Percentiles rank a stretch among this genome's conserved stretches.
Evolutionary conservation across 2,888 invertebrate genomes (phyloP).

Genomic region (Apodemia hepburni): DNA sequence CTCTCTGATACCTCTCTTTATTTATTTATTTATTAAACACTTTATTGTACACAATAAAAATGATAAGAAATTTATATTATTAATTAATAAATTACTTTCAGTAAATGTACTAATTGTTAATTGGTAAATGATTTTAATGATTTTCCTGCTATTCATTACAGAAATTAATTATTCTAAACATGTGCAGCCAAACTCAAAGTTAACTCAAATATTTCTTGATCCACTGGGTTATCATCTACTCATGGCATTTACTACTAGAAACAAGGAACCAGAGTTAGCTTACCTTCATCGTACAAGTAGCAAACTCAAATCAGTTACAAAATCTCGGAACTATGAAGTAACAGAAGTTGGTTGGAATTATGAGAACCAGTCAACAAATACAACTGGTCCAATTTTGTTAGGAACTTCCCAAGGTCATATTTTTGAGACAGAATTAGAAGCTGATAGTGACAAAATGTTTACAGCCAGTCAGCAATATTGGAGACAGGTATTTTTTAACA

Average conservation of each 20-base stretch:
- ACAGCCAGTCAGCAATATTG: constrained; percentile 89
- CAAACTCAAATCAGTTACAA: constrained; percentile 84
- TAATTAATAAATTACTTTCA: too few species aligned
- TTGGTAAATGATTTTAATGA: background rate
- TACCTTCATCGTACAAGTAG: constrained; percentile 89
- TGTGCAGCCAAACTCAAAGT: constrained; percentile 77
- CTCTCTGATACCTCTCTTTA: too few species aligned
- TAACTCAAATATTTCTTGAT: constrained; percentile 89
- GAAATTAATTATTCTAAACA: constrained; percentile 87
- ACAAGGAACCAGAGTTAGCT: constrained; percentile 85
- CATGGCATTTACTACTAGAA: constrained; percentile 84
- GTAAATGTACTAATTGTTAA: too few species aligned
- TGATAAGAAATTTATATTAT: too few species aligned
- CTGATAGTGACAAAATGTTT: constrained; percentile 91
- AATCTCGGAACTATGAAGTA: constrained; percentile 89
- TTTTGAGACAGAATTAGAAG: constrained; percentile 92
- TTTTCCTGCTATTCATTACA: constrained; percentile 51
- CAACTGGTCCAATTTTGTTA: constrained; percentile 91
- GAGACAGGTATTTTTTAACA: constrained; percentile 84
- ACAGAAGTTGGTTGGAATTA: constrained; percentile 96
- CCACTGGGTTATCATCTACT: constrained; percentile 93
- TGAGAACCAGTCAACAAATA: constrained; percentile 82
- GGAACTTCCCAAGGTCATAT: constrained; percentile 95
- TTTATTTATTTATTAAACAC: too few species aligned
- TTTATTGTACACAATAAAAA: too few species aligned